Evolutionary conservation across 2,797 vertebrate species (phyloP).

Genomic region (Aythya fuligula): DNA sequence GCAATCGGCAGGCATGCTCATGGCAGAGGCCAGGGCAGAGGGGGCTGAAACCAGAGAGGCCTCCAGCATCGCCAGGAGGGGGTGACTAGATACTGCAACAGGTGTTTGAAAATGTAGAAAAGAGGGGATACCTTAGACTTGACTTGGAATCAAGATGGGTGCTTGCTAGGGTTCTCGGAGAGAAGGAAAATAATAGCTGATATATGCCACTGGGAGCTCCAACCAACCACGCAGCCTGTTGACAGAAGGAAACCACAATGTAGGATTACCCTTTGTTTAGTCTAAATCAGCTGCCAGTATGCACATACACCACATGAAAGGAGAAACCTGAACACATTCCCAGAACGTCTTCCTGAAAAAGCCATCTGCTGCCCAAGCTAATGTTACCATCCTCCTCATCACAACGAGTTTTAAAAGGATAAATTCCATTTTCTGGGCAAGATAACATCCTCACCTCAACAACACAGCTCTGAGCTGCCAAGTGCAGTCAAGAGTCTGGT

Average conservation of each 20-base stretch:
- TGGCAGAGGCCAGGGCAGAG: not conserved
- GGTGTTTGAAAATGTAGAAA: not conserved
- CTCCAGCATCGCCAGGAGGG: not conserved
- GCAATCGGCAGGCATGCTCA: not conserved
- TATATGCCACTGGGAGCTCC: not conserved
- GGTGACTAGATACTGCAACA: not conserved
- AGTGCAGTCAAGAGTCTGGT: not conserved
- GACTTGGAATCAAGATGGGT: not conserved
- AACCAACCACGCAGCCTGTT: not conserved
- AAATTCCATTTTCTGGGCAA: not conserved
- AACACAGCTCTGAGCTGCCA: not conserved
- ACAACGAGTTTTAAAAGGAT: not conserved
- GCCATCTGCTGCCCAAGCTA: conserved; percentile 36
- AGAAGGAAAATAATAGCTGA: not conserved
- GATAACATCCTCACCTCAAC: not conserved
- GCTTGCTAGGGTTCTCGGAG: not conserved
- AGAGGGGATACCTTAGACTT: not conserved
- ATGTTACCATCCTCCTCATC: not conserved
- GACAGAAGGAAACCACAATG: conserved; percentile 21
- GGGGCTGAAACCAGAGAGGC: not conserved
- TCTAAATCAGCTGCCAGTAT: conserved; percentile 42
- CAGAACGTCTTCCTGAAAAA: conserved; percentile 32
- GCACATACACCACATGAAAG: conserved; percentile 39
- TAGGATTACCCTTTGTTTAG: conserved; percentile 57
- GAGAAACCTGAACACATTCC: conserved; percentile 37